Base-by-base conservation (phyloP, 2,113 vertebrate genomes). In the Takifugu bimaculatus region DNA sequence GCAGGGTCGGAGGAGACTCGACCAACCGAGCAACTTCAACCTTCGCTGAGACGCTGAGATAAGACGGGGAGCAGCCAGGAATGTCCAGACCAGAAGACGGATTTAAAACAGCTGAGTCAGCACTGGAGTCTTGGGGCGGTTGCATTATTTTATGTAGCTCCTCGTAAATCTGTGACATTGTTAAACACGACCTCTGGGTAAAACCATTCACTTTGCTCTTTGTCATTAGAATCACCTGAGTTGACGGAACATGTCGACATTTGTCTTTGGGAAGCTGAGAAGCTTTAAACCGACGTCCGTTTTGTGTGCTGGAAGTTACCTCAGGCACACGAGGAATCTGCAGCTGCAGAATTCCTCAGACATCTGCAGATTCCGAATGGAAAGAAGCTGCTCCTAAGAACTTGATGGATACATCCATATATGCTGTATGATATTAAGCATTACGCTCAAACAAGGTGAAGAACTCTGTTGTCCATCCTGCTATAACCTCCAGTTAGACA, bases 61-160 rank as follows among this genome's bases (percentile, higher is more conserved):
- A 83, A 85, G 66, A 54, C 62, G 4, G 44, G 54, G 65, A 42
- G 57, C 67, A 78, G 76, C 54, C 58, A 78, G 78, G 63, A 81
- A 75, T 70, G 45, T 60, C 28, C 45, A 52, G 42, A 51, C 50
- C 26, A 63, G 51, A 60, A 39, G 26, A 59, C 70, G 54, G 26
- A 63, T 69, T 58, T 28, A 27, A 45, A 27, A 10, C 10, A 47
- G 52, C 28, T 43, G 26, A 26, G 26, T 65, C 61, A 70, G 56
- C 65, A 15, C 50, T 45, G 32, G 63, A 29, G 50, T 65, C 44
- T 58, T 49, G 50, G 49, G 48, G 20, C 52, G 47, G 7, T 50
- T 25, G 13, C 50, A 10, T 53, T 26, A 43, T 50, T 50, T 9
- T 51, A 29, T 25, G 4, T 15, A 51, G 53, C 63, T 26, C 61